Percentiles rank a stretch among this genome's conserved stretches.
Conservation (phyloP, 2,888 invertebrate genomes). For the Sarcophaga variegata region DNA sequence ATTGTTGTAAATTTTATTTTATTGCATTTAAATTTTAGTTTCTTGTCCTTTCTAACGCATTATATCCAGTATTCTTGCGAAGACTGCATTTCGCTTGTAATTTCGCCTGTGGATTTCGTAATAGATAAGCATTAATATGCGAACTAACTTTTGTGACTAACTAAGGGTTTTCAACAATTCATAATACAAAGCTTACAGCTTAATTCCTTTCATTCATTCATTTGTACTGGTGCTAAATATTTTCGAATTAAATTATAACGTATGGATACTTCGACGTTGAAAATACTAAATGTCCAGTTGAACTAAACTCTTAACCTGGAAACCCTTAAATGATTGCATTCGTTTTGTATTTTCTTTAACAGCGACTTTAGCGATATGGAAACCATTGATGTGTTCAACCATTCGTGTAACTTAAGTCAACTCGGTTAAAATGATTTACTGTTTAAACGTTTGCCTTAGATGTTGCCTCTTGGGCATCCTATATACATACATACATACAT, state of each 20-base stretch:
- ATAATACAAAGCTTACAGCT: too few relatives aligned
- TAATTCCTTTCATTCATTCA: too few relatives aligned
- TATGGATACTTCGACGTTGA: too few relatives aligned
- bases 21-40: slow-evolving; percentile 18
- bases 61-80: neutral
- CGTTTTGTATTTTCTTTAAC: neutral
- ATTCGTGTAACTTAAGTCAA: neutral
- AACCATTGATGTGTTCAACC: slow-evolving; percentile 11
- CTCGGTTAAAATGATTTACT: slow-evolving; percentile 38
- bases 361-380: slow-evolving; percentile 16
- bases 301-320: neutral
- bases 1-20: slow-evolving; percentile 10
- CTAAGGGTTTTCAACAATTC: neutral
- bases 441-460: slow-evolving; percentile 35
- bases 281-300: too few relatives aligned
- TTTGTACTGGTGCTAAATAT: too few relatives aligned
- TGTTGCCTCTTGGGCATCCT: slow-evolving; percentile 9
- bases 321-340: neutral
- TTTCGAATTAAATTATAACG: too few relatives aligned
- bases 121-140: slow-evolving; percentile 12
- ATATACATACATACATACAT: neutral
- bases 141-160: neutral
- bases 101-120: neutral
- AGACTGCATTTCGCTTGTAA: neutral
- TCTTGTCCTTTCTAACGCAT: slow-evolving; percentile 16